Conservation (phyloP, 2,797 vertebrate species). For the Rhodeus uyekii region DNA sequence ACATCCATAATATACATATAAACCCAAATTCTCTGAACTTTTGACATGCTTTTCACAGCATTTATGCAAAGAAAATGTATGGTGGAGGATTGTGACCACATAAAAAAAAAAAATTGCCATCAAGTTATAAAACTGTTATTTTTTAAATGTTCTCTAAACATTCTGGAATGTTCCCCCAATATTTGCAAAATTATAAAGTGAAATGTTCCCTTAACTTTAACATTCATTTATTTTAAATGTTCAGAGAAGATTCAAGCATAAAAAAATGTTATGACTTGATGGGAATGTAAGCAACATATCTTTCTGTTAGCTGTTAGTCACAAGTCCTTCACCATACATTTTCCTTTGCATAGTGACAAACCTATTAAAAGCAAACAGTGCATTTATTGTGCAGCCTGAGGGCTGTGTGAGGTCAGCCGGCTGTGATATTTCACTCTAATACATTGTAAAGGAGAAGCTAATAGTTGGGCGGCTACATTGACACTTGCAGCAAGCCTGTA, state of each 20-base stretch:
- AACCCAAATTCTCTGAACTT: not conserved
- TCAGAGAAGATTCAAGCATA: not conserved
- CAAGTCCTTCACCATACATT: not conserved
- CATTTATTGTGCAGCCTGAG: constrained; percentile 10
- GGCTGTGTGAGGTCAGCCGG: constrained; percentile 17
- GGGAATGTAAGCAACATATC: not conserved
- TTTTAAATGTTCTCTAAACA: not conserved
- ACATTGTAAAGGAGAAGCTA: constrained; percentile 29
- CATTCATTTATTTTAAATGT: not conserved
- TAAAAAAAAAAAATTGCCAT: not conserved
- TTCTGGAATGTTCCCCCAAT: not conserved
- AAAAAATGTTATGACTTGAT: not conserved
- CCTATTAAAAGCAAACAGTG: constrained; percentile 13
- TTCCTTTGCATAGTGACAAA: not conserved
- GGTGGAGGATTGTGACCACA: not conserved
- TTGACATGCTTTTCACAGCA: not conserved
- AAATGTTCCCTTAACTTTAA: not conserved
- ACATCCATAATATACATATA: not conserved
- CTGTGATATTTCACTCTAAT: constrained; percentile 30
- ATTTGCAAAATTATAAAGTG: not conserved
- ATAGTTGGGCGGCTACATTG: constrained; percentile 26
- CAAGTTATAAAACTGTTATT: not conserved
- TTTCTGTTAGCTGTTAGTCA: not conserved
- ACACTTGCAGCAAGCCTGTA: constrained; percentile 41
- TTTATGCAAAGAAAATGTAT: not conserved